phyloP scores from a whole-genome alignment of 2,888 invertebrate genomes.

The Netelia inedita region DNA sequence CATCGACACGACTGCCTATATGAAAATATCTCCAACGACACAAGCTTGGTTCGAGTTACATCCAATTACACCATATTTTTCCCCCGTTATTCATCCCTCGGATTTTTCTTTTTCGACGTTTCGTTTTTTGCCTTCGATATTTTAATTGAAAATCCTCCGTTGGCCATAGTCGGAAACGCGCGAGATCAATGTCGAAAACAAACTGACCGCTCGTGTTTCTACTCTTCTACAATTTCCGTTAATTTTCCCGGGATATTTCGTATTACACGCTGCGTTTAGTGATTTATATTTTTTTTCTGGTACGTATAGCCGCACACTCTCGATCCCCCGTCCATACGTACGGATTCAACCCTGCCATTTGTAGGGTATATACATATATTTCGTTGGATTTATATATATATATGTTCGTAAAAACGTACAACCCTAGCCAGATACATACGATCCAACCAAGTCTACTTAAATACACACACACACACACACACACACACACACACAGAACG shows the following conservation, averaged over 20 bases:
- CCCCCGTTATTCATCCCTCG: no score
- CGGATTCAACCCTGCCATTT: not conserved
- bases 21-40: no score
- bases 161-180: no score
- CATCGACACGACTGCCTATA: no score
- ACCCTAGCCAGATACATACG: not conserved
- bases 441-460: constrained; percentile 1
- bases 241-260: not conserved
- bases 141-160: no score
- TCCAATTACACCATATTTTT: no score
- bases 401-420: not conserved
- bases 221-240: not conserved
- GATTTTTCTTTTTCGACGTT: no score
- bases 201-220: not conserved
- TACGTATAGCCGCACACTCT: constrained; percentile 1
- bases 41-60: no score
- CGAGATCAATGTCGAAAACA: no score
- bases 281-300: constrained; percentile 35
- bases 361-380: constrained; percentile 4
- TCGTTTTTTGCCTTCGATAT: no score
- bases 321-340: constrained; percentile 22
- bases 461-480: constrained; percentile 26
- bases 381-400: not conserved
- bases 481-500: constrained; percentile 24
- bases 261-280: not conserved